Conservation (phyloP, 2,113 vertebrate species). For the Lynx canadensis region DNA sequence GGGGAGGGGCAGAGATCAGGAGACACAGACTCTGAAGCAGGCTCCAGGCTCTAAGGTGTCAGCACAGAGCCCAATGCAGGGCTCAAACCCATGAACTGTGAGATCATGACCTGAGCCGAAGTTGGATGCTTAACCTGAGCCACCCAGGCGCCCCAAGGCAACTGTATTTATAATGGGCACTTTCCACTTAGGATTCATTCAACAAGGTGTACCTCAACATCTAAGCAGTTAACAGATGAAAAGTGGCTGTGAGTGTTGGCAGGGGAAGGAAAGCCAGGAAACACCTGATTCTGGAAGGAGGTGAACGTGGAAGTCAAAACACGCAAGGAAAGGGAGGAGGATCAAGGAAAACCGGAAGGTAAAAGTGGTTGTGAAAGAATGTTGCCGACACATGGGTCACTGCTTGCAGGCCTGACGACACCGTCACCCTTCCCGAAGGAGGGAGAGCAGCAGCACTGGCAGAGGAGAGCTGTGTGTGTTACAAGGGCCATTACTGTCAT, state of each 20-base stretch:
- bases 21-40: no score
- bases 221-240: not conserved
- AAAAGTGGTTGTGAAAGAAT: not conserved
- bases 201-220: not conserved
- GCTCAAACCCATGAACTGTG: no score
- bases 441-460: not conserved
- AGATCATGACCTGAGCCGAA: no score
- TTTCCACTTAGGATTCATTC: not conserved
- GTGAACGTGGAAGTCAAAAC: not conserved
- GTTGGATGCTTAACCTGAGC: no score
- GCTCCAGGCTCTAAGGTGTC: no score
- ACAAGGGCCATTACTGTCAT: not conserved
- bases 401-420: not conserved
- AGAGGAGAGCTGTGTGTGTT: not conserved
- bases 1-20: no score
- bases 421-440: not conserved
- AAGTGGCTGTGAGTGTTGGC: not conserved
- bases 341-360: not conserved
- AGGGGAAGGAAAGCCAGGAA: not conserved
- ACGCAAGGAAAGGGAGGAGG: not conserved
- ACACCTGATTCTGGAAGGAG: not conserved
- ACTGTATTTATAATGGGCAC: not conserved
- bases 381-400: not conserved
- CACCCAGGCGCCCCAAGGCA: not conserved
- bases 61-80: no score